phyloP scores from a whole-genome alignment of 2,113 vertebrate species.

The Capra hircus region DNA sequence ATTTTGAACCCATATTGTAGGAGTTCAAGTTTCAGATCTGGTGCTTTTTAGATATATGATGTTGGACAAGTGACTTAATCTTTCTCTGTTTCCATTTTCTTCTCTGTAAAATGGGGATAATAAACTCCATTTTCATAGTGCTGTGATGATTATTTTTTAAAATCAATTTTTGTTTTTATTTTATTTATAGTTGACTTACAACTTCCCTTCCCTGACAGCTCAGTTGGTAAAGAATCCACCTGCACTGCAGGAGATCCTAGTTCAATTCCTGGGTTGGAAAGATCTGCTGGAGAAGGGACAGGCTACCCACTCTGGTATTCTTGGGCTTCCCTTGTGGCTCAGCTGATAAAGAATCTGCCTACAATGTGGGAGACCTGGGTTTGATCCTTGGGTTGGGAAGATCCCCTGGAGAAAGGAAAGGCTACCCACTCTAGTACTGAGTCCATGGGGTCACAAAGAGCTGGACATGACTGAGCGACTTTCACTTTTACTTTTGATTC shows the following conservation, averaged over 20 bases:
- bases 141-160: background rate
- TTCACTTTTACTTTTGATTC: background rate
- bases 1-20: background rate
- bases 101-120: background rate
- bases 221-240: background rate
- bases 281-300: background rate
- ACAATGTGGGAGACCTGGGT: background rate
- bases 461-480: background rate
- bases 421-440: background rate
- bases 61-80: background rate
- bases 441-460: background rate
- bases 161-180: background rate
- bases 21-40: background rate
- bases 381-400: background rate
- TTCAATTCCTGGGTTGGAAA: background rate
- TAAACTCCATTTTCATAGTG: background rate
- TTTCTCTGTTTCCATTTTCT: slow-evolving; percentile 16
- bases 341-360: background rate
- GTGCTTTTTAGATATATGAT: background rate
- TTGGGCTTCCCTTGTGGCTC: background rate
- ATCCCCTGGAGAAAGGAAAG: background rate
- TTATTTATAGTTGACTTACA: background rate
- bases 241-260: background rate
- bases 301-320: background rate
- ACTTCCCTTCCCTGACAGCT: background rate